Conservation (phyloP, 2,888 invertebrate genomes). For the Augiades crinisus region DNA sequence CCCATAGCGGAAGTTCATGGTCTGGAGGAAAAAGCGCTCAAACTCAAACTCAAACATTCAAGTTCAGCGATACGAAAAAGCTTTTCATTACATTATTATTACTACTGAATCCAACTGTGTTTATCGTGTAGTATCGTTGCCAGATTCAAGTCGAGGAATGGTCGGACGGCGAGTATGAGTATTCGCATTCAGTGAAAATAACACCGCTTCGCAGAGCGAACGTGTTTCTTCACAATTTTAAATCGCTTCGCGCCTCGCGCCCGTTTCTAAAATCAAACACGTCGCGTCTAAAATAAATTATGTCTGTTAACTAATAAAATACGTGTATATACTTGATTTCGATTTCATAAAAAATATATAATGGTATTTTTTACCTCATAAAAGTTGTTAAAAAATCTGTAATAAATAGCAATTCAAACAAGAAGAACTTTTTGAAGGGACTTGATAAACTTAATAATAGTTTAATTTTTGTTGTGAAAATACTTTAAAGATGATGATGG, state of each 20-base stretch:
- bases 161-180: background rate
- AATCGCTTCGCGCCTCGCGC: slow-evolving; percentile 45
- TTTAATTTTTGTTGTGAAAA: slow-evolving; percentile 17
- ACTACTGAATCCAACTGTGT: slow-evolving; percentile 8
- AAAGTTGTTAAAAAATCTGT: background rate
- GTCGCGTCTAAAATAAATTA: slow-evolving; percentile 36
- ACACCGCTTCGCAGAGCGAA: slow-evolving; percentile 49
- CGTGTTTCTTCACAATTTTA: slow-evolving; percentile 42
- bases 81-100: slow-evolving; percentile 10
- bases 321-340: slow-evolving; percentile 18
- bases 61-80: slow-evolving; percentile 9
- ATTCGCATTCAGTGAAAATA: slow-evolving; percentile 48
- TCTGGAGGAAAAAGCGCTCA: no score
- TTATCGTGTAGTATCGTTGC: slow-evolving; percentile 19
- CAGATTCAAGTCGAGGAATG: slow-evolving; percentile 26
- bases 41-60: background rate
- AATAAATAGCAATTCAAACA: background rate
- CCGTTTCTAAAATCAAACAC: slow-evolving; percentile 39
- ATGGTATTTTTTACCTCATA: slow-evolving; percentile 15
- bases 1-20: no score
- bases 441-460: no score
- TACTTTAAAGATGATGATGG: slow-evolving; percentile 71
- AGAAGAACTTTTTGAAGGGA: no score
- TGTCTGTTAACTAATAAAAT: slow-evolving; percentile 24
- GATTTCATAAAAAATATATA: slow-evolving; percentile 1